Evolutionary conservation across 1,140 invertebrate genomes (phyloP).

Genomic region (Leptonema lineaticorne): DNA sequence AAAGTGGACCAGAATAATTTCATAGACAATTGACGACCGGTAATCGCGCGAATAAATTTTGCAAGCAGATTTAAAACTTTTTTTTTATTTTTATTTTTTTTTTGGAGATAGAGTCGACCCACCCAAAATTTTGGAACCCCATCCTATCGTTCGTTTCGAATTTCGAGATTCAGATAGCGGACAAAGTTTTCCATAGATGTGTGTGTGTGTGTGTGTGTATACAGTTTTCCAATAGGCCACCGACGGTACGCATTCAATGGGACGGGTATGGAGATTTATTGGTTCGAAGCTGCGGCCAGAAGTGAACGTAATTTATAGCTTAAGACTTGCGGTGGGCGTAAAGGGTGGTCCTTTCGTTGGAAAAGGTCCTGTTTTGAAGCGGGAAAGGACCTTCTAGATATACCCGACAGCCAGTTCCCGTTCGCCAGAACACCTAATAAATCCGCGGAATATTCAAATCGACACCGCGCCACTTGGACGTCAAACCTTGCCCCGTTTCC

Average conservation of each 20-base stretch:
- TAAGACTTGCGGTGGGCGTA: background rate
- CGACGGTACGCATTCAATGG: background rate
- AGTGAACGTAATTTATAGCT: slow-evolving; percentile 36
- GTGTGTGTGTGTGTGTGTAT: background rate
- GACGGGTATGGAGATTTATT: slow-evolving; percentile 34
- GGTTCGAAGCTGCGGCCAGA: slow-evolving; percentile 34
- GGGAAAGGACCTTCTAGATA: background rate
- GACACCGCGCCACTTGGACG: slow-evolving; percentile 3
- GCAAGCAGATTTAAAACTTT: slow-evolving; percentile 20
- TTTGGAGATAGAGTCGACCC: background rate
- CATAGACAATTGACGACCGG: background rate
- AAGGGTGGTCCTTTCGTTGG: background rate
- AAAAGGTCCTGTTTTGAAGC: background rate
- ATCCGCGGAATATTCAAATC: slow-evolving; percentile 26
- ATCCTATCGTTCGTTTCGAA: too few relatives aligned
- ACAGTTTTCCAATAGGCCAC: slow-evolving; percentile 29
- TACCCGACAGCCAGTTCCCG: background rate
- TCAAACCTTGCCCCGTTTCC: too few relatives aligned
- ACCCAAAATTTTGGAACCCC: background rate
- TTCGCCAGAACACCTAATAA: slow-evolving; percentile 21
- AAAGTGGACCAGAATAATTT: too few relatives aligned
- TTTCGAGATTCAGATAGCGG: too few relatives aligned
- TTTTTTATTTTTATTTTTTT: too few relatives aligned
- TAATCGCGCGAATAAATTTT: slow-evolving; percentile 1
- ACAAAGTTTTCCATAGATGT: background rate